Conservation (phyloP, 2,113 vertebrate species). For the Grammomys surdaster region DNA sequence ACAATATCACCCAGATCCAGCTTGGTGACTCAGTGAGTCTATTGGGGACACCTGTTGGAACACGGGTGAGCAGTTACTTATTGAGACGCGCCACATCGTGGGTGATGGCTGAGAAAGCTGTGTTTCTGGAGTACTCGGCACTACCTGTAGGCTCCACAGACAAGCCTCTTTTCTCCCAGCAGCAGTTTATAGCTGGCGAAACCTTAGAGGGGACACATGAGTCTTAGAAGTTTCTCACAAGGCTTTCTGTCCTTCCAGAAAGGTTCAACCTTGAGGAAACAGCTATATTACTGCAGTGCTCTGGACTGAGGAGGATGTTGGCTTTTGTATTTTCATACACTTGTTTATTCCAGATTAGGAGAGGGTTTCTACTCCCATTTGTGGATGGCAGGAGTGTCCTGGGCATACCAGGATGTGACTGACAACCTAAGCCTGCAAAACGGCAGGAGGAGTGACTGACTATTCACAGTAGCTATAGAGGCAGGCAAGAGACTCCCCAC, state of each 20-base stretch:
- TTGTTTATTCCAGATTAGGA: neutral
- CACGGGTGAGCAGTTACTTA: neutral
- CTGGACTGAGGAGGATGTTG: neutral
- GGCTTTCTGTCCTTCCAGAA: too few relatives aligned
- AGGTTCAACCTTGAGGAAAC: neutral
- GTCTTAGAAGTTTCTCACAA: too few relatives aligned
- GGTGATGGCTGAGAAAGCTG: neutral
- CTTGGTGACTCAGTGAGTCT: neutral
- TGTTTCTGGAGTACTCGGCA: neutral
- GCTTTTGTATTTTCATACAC: neutral
- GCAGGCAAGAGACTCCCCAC: neutral
- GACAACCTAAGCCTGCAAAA: neutral
- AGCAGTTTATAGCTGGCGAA: neutral
- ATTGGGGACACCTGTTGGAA: neutral
- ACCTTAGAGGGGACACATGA: neutral
- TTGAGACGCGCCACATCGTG: too few relatives aligned
- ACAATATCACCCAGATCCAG: neutral
- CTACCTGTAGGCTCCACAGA: neutral
- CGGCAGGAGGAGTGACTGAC: neutral
- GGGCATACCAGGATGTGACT: neutral
- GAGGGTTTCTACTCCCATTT: neutral
- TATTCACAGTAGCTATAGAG: fast-evolving
- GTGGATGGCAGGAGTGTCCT: neutral
- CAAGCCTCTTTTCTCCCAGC: neutral
- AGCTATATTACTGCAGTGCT: neutral